Percentiles rank a stretch among this genome's conserved stretches.
phyloP scores from a whole-genome alignment of 1,140 invertebrate genomes.

The Pseudoatta argentina region DNA sequence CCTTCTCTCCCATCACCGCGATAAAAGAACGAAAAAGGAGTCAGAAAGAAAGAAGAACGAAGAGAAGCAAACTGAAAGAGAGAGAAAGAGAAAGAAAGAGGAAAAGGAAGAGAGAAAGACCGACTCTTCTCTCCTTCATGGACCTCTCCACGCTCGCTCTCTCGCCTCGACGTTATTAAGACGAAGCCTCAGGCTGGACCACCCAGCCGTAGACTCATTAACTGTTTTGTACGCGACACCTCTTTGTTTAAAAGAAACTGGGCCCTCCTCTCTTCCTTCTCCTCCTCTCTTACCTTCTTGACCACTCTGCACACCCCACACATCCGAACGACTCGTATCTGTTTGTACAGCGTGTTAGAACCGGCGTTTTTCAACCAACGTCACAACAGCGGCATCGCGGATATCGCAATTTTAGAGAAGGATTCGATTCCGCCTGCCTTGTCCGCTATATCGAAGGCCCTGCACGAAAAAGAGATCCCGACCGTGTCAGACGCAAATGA shows the following conservation, averaged over 20 bases:
- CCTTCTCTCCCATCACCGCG: constrained; percentile 6
- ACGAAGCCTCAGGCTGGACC: constrained; percentile 83
- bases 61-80: constrained; percentile 35
- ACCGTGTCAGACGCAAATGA: constrained; percentile 32
- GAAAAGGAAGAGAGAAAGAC: constrained; percentile 53
- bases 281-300: constrained; percentile 47
- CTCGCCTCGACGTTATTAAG: constrained; percentile 84
- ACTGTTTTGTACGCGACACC: constrained; percentile 84
- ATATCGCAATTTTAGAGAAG: constrained; percentile 55
- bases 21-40: constrained; percentile 28
- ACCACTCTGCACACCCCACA: constrained; percentile 29
- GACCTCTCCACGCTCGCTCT: constrained; percentile 75
- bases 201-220: constrained; percentile 85
- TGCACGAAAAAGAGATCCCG: constrained; percentile 31
- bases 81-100: constrained; percentile 22
- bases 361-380: constrained; percentile 38
- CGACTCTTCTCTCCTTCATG: constrained; percentile 61
- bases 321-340: constrained; percentile 59
- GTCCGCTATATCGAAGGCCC: constrained; percentile 5
- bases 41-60: neutral
- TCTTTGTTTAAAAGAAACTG: constrained; percentile 83
- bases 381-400: constrained; percentile 26
- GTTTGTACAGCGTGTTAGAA: constrained; percentile 74
- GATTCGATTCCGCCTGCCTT: constrained; percentile 54
- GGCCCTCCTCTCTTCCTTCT: constrained; percentile 50